Evolutionary conservation across 1,140 invertebrate genomes (phyloP).

Genomic region (Penaeus indicus): DNA sequence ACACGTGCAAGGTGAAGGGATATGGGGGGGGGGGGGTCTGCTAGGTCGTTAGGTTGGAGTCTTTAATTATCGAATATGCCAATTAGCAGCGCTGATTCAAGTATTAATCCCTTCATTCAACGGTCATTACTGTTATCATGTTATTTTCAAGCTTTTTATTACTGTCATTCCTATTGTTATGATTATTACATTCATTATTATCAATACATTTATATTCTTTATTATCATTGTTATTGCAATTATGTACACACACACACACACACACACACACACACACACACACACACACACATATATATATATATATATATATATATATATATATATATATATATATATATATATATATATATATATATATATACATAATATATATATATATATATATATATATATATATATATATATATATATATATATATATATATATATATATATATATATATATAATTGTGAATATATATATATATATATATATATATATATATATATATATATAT

Average conservation of each 20-base stretch:
- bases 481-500: conserved; percentile 14
- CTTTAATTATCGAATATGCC: no score
- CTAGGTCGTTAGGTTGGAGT: no score
- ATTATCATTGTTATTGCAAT: no score
- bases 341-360: no score
- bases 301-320: conserved; percentile 14
- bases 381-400: conserved; percentile 14
- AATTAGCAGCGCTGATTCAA: no score
- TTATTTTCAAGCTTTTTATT: no score
- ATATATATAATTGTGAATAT: no score
- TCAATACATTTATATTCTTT: background rate
- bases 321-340: background rate
- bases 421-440: conserved; percentile 14
- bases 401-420: conserved; percentile 3
- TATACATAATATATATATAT: conserved; percentile 1
- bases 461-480: background rate
- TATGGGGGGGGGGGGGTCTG: no score
- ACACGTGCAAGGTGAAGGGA: no score
- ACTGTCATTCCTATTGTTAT: no score
- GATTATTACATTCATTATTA: background rate
- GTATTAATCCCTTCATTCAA: no score
- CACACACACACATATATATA: conserved; percentile 11
- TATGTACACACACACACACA: conserved; percentile 4
- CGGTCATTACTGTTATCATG: no score
- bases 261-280: conserved; percentile 11